Conservation (phyloP, 2,797 vertebrate species). For the Oreonectes daqikongensis region DNA sequence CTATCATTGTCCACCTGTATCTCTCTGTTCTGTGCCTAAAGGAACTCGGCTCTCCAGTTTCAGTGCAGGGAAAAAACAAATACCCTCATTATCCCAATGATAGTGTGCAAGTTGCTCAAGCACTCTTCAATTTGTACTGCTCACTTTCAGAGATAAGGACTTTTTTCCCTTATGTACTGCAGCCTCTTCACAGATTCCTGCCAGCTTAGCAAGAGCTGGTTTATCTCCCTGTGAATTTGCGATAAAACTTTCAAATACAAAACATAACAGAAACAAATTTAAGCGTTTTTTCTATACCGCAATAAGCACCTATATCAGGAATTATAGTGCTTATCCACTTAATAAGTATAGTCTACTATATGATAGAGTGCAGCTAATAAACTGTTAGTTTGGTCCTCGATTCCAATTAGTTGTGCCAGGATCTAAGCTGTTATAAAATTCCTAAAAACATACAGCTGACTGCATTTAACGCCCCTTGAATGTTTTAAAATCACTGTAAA, state of each 20-base stretch:
- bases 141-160: conserved; percentile 41
- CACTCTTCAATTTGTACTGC: conserved; percentile 46
- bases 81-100: conserved; percentile 54
- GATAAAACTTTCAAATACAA: conserved; percentile 15
- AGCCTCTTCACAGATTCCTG: conserved; percentile 25
- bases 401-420: too few relatives aligned
- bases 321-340: too few relatives aligned
- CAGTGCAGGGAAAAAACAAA: conserved; percentile 30
- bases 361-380: too few relatives aligned
- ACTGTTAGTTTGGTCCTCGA: too few relatives aligned
- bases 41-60: conserved; percentile 21
- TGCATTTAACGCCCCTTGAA: too few relatives aligned
- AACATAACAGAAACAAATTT: conserved; percentile 22
- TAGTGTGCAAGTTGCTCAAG: conserved; percentile 16
- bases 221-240: conserved; percentile 10
- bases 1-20: neutral
- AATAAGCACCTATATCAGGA: too few relatives aligned
- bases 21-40: conserved; percentile 18
- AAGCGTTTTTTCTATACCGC: too few relatives aligned
- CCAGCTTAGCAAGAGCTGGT: neutral
- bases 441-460: too few relatives aligned
- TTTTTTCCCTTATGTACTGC: conserved; percentile 1
- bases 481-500: too few relatives aligned
- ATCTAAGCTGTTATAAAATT: too few relatives aligned
- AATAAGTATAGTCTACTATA: too few relatives aligned